Evolutionary conservation across 2,888 invertebrate species (phyloP).

Genomic region (Mimachlamys varia): DNA sequence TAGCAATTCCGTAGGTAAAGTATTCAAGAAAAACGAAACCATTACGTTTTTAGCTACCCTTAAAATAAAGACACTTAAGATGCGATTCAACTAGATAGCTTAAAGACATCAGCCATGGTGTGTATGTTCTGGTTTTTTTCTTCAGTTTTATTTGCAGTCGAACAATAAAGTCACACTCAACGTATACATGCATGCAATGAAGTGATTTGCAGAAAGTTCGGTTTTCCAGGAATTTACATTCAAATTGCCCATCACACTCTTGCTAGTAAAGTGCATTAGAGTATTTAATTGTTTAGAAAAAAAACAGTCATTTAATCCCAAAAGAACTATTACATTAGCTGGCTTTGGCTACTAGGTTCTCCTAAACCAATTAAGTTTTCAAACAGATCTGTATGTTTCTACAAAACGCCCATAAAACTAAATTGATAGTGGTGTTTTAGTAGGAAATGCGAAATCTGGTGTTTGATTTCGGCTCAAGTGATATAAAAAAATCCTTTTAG

Average conservation of each 20-base stretch:
- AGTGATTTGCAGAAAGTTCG: background rate
- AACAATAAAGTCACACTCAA: background rate
- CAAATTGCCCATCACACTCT: constrained; percentile 4
- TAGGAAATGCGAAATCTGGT: background rate
- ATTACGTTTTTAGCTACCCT: background rate
- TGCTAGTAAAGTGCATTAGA: background rate
- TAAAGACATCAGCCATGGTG: background rate
- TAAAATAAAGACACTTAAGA: background rate
- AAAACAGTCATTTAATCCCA: background rate
- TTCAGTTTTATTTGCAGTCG: background rate
- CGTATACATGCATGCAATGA: background rate
- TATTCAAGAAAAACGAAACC: background rate
- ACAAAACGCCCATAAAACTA: background rate
- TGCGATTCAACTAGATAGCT: background rate
- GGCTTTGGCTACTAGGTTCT: background rate
- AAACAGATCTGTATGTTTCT: background rate
- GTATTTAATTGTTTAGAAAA: background rate
- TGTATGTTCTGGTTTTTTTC: background rate
- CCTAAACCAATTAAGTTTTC: background rate
- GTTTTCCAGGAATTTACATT: background rate
- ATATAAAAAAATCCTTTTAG: background rate
- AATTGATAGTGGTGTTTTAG: constrained; percentile 10
- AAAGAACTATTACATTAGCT: background rate
- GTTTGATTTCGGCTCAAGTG: background rate
- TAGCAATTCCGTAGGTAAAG: background rate